Percentiles rank a stretch among this genome's conserved stretches.
Evolutionary conservation across 1,140 invertebrate genomes (phyloP).

Genomic region (Heterodera carotae): DNA sequence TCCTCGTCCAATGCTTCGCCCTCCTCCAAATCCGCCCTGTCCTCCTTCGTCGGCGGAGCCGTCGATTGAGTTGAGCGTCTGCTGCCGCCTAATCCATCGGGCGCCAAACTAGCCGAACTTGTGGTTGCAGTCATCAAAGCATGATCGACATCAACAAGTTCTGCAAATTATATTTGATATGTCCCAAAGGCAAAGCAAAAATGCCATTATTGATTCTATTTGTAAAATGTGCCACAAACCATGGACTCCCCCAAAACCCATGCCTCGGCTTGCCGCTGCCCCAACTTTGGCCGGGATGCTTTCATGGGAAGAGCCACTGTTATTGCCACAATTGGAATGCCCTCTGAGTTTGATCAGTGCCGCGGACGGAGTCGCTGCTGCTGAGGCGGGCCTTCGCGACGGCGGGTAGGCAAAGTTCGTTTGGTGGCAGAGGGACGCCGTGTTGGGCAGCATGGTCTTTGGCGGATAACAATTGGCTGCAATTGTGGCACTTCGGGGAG

Average conservation of each 20-base stretch:
- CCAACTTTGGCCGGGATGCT: constrained; percentile 2
- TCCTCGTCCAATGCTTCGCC: constrained; percentile 12
- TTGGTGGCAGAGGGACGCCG: constrained; percentile 5
- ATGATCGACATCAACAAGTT: background rate
- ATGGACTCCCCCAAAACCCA: background rate
- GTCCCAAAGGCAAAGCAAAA: too few species aligned
- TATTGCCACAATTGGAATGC: background rate
- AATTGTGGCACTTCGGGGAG: constrained; percentile 46
- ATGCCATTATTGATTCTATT: too few species aligned
- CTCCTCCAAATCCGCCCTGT: constrained; percentile 1
- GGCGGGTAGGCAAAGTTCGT: constrained; percentile 17
- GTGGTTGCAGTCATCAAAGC: background rate
- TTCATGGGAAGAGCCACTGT: constrained; percentile 5
- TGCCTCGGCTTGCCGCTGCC: background rate
- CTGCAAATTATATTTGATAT: too few species aligned
- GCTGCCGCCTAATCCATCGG: constrained; percentile 13
- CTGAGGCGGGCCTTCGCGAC: background rate
- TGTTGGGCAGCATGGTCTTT: background rate
- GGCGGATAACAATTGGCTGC: constrained; percentile 1
- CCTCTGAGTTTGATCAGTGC: background rate
- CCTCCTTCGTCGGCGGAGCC: background rate
- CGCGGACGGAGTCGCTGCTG: constrained; percentile 25
- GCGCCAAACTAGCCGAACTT: constrained; percentile 17
- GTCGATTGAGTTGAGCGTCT: constrained; percentile 27
- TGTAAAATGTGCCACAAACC: too few species aligned